phyloP scores from a whole-genome alignment of 53 echinoderm and acorn worm genomes.

The Holothuria scabra region DNA sequence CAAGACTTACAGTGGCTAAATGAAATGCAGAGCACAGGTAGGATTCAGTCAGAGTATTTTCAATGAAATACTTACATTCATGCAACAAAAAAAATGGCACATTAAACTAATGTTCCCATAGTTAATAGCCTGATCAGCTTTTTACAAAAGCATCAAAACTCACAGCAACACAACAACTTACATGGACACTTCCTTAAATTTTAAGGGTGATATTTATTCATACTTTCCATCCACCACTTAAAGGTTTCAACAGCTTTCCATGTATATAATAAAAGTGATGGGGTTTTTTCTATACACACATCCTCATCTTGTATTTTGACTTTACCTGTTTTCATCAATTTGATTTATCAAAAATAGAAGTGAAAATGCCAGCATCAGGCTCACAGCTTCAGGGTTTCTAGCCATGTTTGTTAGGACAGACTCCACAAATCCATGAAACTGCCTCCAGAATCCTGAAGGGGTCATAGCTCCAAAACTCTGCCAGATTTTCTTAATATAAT shows the following conservation, averaged over 20 bases:
- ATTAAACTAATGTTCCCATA: background rate
- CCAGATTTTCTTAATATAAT: no score
- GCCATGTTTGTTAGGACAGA: slow-evolving; percentile 33
- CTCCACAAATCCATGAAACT: slow-evolving; percentile 22
- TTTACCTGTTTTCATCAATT: slow-evolving; percentile 24
- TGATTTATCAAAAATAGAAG: slow-evolving; percentile 27
- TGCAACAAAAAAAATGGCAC: background rate
- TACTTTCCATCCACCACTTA: no score
- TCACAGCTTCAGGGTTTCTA: slow-evolving; percentile 34
- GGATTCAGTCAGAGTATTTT: background rate
- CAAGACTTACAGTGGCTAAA: no score
- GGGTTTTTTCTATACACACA: no score
- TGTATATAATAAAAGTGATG: no score
- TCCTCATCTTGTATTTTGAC: background rate
- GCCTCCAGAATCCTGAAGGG: background rate
- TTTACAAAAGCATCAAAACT: no score
- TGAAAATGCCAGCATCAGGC: slow-evolving; percentile 32
- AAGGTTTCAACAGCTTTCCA: no score
- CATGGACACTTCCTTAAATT: no score
- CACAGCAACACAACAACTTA: no score
- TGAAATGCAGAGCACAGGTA: no score
- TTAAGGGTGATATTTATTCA: no score
- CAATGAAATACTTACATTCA: background rate
- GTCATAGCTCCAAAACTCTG: slow-evolving; percentile 7
- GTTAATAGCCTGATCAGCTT: no score